Conservation (phyloP, 2,797 vertebrate genomes). For the Scleropages formosus region DNA sequence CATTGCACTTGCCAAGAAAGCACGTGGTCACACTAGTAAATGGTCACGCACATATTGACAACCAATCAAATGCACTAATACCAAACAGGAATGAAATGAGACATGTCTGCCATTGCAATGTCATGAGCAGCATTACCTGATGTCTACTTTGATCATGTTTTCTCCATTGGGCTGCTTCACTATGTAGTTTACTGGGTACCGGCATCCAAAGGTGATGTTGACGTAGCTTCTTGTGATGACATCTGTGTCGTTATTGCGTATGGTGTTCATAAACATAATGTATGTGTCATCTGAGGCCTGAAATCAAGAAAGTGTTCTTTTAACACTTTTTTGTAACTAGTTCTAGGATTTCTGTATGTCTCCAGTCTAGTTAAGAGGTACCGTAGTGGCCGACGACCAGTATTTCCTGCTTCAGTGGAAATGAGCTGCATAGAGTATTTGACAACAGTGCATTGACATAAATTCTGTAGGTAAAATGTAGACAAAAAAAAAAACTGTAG, state of each 20-base stretch:
- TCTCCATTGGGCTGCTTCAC: constrained; percentile 67
- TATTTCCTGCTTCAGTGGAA: constrained; percentile 4
- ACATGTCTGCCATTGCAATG: not conserved
- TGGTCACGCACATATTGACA: not conserved
- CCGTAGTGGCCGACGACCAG: not conserved
- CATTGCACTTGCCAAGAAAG: constrained; percentile 33
- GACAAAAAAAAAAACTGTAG: constrained; percentile 22
- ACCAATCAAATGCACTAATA: not conserved
- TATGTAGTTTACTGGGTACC: constrained; percentile 74
- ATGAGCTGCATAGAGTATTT: constrained; percentile 20
- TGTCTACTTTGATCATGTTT: constrained; percentile 70
- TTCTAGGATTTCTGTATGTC: too few relatives aligned
- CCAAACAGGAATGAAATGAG: not conserved
- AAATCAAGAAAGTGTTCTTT: not conserved
- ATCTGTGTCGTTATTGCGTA: constrained; percentile 70
- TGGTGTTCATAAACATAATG: constrained; percentile 74
- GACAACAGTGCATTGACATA: constrained; percentile 32
- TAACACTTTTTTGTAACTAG: not conserved
- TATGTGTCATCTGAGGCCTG: constrained; percentile 67
- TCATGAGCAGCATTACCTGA: constrained; percentile 53
- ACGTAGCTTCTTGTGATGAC: constrained; percentile 71
- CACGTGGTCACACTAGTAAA: not conserved
- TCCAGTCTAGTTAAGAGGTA: too few relatives aligned
- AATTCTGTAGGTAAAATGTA: constrained; percentile 42
- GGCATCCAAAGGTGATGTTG: constrained; percentile 75